phyloP scores from a whole-genome alignment of 2,888 invertebrate species.

The Galeopsomyia nigrocyanea region DNA sequence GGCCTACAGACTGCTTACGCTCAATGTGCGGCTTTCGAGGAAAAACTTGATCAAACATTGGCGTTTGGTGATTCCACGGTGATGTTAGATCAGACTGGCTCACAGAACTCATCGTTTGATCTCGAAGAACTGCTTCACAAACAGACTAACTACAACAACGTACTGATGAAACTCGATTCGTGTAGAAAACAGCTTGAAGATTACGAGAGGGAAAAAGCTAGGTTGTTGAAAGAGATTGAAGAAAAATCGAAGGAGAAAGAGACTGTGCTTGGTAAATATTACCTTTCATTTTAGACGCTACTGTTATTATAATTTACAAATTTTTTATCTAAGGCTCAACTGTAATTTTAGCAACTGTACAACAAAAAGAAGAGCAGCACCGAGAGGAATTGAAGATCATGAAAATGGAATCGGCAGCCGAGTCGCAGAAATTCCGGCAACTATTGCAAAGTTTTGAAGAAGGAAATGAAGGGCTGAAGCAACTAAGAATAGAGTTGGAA shows the following conservation, averaged over 20 bases:
- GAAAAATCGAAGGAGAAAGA: constrained; percentile 52
- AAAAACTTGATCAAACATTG: constrained; percentile 59
- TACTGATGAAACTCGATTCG: constrained; percentile 53
- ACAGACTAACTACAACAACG: constrained; percentile 53
- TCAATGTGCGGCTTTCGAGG: constrained; percentile 63
- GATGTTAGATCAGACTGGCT: constrained; percentile 14
- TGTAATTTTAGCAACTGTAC: constrained; percentile 36
- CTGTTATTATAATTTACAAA: not conserved
- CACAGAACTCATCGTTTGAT: constrained; percentile 36
- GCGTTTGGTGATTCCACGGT: constrained; percentile 48
- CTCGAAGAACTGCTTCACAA: constrained; percentile 50
- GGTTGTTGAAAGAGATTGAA: constrained; percentile 42
- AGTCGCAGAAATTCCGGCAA: constrained; percentile 72
- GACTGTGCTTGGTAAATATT: constrained; percentile 47
- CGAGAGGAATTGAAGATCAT: constrained; percentile 54
- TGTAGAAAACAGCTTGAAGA: constrained; percentile 48
- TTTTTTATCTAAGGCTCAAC: constrained; percentile 38
- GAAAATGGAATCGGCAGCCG: constrained; percentile 53
- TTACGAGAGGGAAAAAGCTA: constrained; percentile 48
- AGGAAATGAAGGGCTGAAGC: constrained; percentile 73
- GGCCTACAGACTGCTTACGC: constrained; percentile 63
- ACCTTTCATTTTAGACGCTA: not conserved
- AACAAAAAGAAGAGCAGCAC: constrained; percentile 50
- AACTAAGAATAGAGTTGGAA: constrained; percentile 73
- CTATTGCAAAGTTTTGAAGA: constrained; percentile 73